phyloP scores from a whole-genome alignment of 2,888 invertebrate genomes.

The Harmothoe impar region DNA sequence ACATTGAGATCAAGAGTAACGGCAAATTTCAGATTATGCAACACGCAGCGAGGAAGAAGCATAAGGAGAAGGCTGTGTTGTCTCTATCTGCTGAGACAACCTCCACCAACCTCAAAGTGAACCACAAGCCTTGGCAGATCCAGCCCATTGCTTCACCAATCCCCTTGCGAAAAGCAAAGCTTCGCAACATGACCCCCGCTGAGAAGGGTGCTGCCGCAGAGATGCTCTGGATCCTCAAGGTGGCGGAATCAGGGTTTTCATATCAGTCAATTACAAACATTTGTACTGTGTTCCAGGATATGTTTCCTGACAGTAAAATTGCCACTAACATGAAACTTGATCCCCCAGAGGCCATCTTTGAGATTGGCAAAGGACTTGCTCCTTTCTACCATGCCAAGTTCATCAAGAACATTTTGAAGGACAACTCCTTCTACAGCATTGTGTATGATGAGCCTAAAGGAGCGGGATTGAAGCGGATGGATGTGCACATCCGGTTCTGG shows the following conservation, averaged over 20 bases:
- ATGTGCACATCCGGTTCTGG: slow-evolving; percentile 22
- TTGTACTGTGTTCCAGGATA: neutral
- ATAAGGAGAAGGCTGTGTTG: neutral
- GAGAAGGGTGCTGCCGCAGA: slow-evolving; percentile 16
- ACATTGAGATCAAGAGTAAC: neutral
- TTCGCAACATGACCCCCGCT: neutral
- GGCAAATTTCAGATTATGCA: slow-evolving; percentile 16
- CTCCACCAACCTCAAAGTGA: neutral
- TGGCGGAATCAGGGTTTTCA: slow-evolving; percentile 38
- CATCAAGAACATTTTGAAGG: neutral
- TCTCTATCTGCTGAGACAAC: neutral
- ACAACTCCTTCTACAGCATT: slow-evolving; percentile 16
- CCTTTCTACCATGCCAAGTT: neutral
- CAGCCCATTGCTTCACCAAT: neutral
- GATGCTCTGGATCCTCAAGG: slow-evolving; percentile 11
- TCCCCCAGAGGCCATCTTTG: neutral
- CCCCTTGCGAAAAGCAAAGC: neutral
- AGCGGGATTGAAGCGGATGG: neutral
- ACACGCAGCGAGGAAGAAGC: slow-evolving; percentile 13
- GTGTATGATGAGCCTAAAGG: neutral
- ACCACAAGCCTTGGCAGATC: neutral
- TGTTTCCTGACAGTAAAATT: slow-evolving; percentile 35
- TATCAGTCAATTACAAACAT: neutral
- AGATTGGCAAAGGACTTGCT: neutral
- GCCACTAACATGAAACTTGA: neutral